Base-by-base conservation (phyloP, 2,113 vertebrate genomes). In the Crotophaga sulcirostris region DNA sequence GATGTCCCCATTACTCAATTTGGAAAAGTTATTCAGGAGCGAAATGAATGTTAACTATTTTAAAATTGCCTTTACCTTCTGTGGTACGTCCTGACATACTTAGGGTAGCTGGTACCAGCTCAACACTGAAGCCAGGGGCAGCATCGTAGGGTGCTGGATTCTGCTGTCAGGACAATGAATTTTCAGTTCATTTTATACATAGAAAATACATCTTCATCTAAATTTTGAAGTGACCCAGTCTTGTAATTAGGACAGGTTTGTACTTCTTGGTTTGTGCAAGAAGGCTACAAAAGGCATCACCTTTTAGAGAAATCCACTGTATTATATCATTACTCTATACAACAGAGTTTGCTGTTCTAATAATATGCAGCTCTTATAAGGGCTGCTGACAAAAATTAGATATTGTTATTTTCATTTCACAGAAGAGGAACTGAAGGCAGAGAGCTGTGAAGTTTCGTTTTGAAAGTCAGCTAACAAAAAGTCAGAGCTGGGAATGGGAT, bases 21-120 rank as follows among this genome's bases (percentile, higher is more conserved):
- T 73, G 77, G 87, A 77, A 94, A 96, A 95, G 70, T 96, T 25
- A 79, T 73, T 89, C 84, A 73, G 93, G 74, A 84, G 89, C 14
- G n/a, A 95, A 94, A 94, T 96, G 78, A 95, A 72, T 6, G 40
- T 23, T 72, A 91, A 87, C 96, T 95, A 96, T 97, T 97, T 94
- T 84, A 96, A 82, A 96, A 91, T 82, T 82, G 84, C 69, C 84
- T 95, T 91, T 84, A 96, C 87, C 80, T 97, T 97, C 93, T 93
- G 91, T 82, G 87, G 84, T 93, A 45, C 23, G 93, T 91, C 96
- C 96, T 96, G 96, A 96, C 95, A 97, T 25, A 97, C 91, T 96
- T 96, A 89, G 75, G 81, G 20, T 24, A 72, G 62, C 74, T 84
- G 77, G 20, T 29, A 29, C 0, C 42, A 63, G 64, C 80, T 87